Evolutionary conservation across 1,140 invertebrate genomes (phyloP).

Genomic region (Papilio helenus): DNA sequence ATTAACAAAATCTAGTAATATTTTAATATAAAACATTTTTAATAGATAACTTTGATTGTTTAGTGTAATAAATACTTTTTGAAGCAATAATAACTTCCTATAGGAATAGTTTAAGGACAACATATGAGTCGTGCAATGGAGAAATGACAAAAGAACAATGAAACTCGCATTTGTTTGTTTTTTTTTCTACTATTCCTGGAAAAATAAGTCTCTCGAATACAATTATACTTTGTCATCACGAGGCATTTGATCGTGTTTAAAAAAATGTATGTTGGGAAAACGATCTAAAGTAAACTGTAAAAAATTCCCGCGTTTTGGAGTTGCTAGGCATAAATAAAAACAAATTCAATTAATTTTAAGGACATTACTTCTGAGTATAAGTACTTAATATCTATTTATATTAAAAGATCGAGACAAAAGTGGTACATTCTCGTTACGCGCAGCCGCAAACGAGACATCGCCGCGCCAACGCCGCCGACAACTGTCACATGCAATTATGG

Average conservation of each 20-base stretch:
- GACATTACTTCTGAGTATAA: not conserved
- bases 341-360: not conserved
- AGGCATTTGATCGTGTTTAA: no score
- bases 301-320: not conserved
- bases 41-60: no score
- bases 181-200: no score
- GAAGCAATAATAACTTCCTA: not conserved
- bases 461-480: constrained; percentile 56
- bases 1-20: no score
- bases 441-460: constrained; percentile 62
- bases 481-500: constrained; percentile 79
- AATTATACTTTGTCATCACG: no score
- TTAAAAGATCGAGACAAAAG: constrained; percentile 66
- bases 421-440: constrained; percentile 71
- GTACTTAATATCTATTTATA: constrained; percentile 48
- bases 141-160: no score
- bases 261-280: no score
- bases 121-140: not conserved
- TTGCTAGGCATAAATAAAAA: not conserved
- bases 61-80: no score
- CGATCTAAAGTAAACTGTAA: not conserved
- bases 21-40: no score
- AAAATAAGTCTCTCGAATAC: no score
- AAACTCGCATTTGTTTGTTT: no score
- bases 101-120: not conserved